Evolutionary conservation across 2,888 invertebrate species (phyloP).

Genomic region (Cordilura impudica): DNA sequence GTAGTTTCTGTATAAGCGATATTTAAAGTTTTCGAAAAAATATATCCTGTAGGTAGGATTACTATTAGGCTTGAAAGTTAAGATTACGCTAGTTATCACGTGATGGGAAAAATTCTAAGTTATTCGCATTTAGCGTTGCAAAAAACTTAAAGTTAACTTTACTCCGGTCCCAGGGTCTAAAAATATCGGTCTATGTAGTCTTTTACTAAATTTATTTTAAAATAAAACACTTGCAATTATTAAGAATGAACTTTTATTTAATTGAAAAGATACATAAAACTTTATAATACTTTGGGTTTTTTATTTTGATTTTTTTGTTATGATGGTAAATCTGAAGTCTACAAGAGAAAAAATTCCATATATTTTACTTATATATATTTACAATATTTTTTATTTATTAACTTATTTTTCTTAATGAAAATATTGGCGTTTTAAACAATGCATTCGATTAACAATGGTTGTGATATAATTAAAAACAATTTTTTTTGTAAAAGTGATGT

Average conservation of each 20-base stretch:
- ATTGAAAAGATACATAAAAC: constrained; percentile 63
- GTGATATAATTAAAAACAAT: constrained; percentile 4
- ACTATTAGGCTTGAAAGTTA: no score
- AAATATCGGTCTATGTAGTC: no score
- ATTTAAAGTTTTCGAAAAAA: no score
- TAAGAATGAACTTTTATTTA: constrained; percentile 63
- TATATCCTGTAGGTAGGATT: no score
- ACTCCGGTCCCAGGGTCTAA: no score
- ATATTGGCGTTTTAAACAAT: constrained; percentile 43
- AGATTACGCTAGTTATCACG: no score
- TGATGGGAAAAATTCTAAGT: no score
- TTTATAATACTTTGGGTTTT: constrained; percentile 31
- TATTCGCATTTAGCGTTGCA: no score
- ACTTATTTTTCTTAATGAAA: neutral
- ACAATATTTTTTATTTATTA: constrained; percentile 70
- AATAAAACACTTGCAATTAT: constrained; percentile 10
- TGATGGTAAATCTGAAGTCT: constrained; percentile 63
- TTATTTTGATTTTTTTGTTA: constrained; percentile 47
- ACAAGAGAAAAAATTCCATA: constrained; percentile 61
- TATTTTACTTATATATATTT: constrained; percentile 70
- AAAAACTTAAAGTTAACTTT: no score
- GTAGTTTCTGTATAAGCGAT: no score
- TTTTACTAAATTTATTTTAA: no score
- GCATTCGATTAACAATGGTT: constrained; percentile 38
- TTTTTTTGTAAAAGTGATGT: neutral